Evolutionary conservation across 2,888 invertebrate genomes (phyloP), one percentile per base, ranked within the genome.

Genomic region (Aplocera efformata): DNA sequence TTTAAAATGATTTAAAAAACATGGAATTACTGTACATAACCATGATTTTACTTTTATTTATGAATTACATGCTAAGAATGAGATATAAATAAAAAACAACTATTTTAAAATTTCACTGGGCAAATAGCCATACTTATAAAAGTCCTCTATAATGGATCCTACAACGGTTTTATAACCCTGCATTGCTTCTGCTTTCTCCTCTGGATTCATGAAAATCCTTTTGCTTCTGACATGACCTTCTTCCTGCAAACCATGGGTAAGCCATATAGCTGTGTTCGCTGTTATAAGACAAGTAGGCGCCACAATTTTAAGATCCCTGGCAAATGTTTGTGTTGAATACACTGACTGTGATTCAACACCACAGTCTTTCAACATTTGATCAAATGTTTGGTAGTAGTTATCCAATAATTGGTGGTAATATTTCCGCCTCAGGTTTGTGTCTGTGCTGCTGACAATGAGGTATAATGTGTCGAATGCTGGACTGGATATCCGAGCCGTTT

Each of bases 141-240:
- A 73, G 56, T 86, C 82, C 52, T 80, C 76, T 21, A 88, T 64
- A 7, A 86, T 78, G 24, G 56, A 58, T 41, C 57, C 64, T 10
- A 86, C 62, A 17, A 68, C 64, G 10, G 43, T 49, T 50, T 60
- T 82, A 50, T 82, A 86, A 31, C 55, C 59, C 3, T 62, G 42
- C 3, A 59, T 53, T 25, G 84, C 83, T 5, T 35, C 34, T 3
- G 56, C 39, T 42, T 65, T 74, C 38, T 83, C 80, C 38, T 66
- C 63, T 1, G 58, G 50, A 1, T 72, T 77, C 0, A 39, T 54
- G 27, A 53, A 72, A 11, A 72, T 45, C 3, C 55, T 50, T 50
- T 80, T 86, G 48, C 85, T 86, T 30, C 66, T 69, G 0, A 86
- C 79, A 68, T 84, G 80, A 0, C 86, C 88, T 40, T 80, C 85